Conservation (phyloP, 1,140 invertebrate species). For the Reticulitermes speratus region DNA sequence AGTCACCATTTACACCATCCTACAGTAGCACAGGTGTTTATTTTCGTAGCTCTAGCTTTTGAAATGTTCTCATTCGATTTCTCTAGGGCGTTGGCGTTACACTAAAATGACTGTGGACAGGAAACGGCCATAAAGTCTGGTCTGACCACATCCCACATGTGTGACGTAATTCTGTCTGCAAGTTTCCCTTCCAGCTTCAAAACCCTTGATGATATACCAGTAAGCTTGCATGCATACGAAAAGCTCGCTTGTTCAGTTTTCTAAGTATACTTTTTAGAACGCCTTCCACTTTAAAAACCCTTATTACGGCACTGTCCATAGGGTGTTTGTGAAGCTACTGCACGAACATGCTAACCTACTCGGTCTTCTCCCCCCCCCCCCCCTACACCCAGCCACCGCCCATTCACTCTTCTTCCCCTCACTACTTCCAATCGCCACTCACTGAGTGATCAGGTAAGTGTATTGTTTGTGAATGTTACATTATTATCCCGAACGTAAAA, state of each 20-base stretch:
- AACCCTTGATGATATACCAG: not conserved
- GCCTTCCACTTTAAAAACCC: not conserved
- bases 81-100: not conserved
- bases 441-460: too few species aligned
- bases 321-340: not conserved
- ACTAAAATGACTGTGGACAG: not conserved
- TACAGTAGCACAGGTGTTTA: not conserved
- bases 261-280: slow-evolving; percentile 3
- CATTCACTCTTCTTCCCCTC: too few species aligned
- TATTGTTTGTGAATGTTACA: too few species aligned
- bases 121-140: slow-evolving; percentile 8
- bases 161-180: not conserved
- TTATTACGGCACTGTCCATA: not conserved
- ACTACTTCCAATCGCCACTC: too few species aligned
- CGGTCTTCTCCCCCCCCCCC: too few species aligned
- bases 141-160: slow-evolving; percentile 13
- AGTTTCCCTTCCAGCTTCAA: not conserved
- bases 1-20: not conserved
- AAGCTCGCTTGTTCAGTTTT: not conserved
- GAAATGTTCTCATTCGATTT: not conserved
- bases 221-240: not conserved
- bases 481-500: too few species aligned
- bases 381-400: too few species aligned
- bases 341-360: not conserved
- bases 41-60: not conserved